Conservation (phyloP, 2,888 invertebrate species). For the Maniola hyperantus region DNA sequence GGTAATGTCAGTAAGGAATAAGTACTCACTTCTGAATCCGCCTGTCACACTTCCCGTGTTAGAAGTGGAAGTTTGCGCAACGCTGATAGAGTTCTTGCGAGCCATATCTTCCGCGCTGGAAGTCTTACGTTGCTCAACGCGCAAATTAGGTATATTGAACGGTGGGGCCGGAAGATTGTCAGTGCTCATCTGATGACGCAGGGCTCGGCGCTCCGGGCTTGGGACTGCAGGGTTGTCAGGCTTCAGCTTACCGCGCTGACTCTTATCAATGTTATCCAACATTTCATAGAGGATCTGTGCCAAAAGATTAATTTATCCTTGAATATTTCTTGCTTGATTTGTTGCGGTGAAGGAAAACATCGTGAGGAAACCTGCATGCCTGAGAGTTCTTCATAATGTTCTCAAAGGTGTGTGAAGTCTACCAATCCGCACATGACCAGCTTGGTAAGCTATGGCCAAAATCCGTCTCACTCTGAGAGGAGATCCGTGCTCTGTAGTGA, state of each 20-base stretch:
- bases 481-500: no score
- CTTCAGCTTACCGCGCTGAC: slow-evolving; percentile 94
- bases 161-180: slow-evolving; percentile 93
- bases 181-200: slow-evolving; percentile 92
- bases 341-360: no score
- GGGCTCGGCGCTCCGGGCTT: slow-evolving; percentile 88
- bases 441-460: no score
- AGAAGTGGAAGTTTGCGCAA: slow-evolving; percentile 68
- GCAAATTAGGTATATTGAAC: slow-evolving; percentile 94
- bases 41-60: slow-evolving; percentile 53
- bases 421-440: no score
- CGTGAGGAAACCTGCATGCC: no score
- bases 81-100: slow-evolving; percentile 88
- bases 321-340: background rate
- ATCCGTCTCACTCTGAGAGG: no score
- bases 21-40: slow-evolving; percentile 53
- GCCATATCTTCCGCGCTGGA: slow-evolving; percentile 96
- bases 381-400: no score
- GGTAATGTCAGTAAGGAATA: no score
- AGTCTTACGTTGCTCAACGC: slow-evolving; percentile 93
- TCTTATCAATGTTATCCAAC: slow-evolving; percentile 94
- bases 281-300: slow-evolving; percentile 92
- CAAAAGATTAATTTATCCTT: slow-evolving; percentile 19
- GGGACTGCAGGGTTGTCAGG: slow-evolving; percentile 89
- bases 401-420: no score